Conservation (phyloP, 1,140 invertebrate genomes). For the Sesamia nonagrioides region DNA sequence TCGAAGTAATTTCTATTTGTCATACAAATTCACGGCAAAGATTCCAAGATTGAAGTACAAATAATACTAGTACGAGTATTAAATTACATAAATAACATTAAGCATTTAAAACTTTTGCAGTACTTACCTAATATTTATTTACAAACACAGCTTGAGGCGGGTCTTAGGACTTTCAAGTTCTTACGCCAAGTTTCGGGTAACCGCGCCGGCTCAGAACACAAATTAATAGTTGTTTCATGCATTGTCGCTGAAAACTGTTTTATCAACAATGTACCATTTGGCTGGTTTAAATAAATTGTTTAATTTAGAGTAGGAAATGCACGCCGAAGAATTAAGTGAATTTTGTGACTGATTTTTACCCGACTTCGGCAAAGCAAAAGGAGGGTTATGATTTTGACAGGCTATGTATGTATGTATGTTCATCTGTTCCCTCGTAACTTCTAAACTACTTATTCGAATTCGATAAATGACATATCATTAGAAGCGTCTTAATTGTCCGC, state of each 20-base stretch:
- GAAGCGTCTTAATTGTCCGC: too few relatives aligned
- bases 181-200: constrained; percentile 10
- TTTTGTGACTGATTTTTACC: too few relatives aligned
- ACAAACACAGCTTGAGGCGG: constrained; percentile 21
- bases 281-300: too few relatives aligned
- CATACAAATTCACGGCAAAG: too few relatives aligned
- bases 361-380: too few relatives aligned
- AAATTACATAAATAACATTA: constrained; percentile 26
- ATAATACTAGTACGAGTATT: constrained; percentile 15
- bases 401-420: too few relatives aligned
- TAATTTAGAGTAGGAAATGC: too few relatives aligned
- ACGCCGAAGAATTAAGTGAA: too few relatives aligned
- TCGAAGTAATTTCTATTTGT: not conserved
- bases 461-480: too few relatives aligned
- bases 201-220: constrained; percentile 31
- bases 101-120: constrained; percentile 34
- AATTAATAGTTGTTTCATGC: constrained; percentile 39
- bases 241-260: constrained; percentile 12
- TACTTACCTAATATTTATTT: constrained; percentile 34
- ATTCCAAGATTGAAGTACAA: not conserved
- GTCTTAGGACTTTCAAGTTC: constrained; percentile 35
- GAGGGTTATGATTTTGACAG: too few relatives aligned
- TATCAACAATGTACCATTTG: not conserved
- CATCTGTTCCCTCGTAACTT: too few relatives aligned
- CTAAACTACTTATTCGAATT: too few relatives aligned